These are phyloP conservation scores for Cercopithecus mona DNA, from an alignment of 2,113 vertebrate genomes.

Conservation along the genomic window DNA sequence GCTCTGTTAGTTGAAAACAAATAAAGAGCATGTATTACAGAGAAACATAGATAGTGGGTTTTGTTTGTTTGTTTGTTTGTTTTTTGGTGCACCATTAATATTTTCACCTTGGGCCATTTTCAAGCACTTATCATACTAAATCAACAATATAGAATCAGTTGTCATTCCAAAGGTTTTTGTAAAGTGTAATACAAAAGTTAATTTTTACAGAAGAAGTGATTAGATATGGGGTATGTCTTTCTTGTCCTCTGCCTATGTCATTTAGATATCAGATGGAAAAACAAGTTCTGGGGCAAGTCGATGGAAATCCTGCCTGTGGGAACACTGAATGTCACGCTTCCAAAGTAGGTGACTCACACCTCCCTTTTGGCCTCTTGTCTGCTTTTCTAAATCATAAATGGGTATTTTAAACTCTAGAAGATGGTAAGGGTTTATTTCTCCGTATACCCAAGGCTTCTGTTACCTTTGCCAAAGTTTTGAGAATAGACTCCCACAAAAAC, in stretches of 20 bases:
- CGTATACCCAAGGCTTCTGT: not conserved
- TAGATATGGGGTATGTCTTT: not conserved
- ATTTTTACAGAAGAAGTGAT: not conserved
- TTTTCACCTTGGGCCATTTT: not conserved
- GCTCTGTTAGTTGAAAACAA: slow-evolving; percentile 21
- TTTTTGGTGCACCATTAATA: not conserved
- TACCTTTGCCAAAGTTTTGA: not conserved
- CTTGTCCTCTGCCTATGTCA: slow-evolving; percentile 48
- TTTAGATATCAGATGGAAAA: slow-evolving; percentile 99
- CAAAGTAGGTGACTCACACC: slow-evolving; percentile 88
- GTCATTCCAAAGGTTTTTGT: not conserved
- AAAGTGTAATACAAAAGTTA: not conserved
- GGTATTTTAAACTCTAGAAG: not conserved
- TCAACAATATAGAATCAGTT: not conserved
- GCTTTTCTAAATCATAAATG: slow-evolving; percentile 19
- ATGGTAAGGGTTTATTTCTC: not conserved
- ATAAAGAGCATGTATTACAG: not conserved
- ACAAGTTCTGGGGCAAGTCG: slow-evolving; percentile 99
- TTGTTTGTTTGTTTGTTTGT: not conserved
- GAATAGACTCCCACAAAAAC: not conserved
- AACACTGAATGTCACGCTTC: slow-evolving; percentile 94
- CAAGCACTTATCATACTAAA: not conserved
- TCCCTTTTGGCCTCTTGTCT: slow-evolving; percentile 6
- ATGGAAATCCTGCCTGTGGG: slow-evolving; percentile 99
- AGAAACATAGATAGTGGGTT: not conserved